Percentiles rank a stretch among this genome's conserved stretches.
phyloP scores from a whole-genome alignment of 2,888 invertebrate species.

The Scelioninae gen. 1 region DNA sequence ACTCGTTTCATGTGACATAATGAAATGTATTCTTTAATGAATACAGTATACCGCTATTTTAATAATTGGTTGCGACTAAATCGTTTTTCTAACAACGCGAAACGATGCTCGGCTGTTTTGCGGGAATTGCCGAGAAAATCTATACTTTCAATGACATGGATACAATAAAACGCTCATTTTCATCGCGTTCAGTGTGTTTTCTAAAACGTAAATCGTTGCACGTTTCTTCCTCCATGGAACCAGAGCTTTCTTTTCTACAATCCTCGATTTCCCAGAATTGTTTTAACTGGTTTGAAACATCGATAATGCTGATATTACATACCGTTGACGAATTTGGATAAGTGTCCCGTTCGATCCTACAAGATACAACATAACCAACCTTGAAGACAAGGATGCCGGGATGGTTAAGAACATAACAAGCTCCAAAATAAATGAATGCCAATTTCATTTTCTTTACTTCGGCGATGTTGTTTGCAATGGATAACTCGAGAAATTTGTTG shows the following conservation, averaged over 20 bases:
- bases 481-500: neutral
- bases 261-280: slow-evolving; percentile 33
- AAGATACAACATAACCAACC: slow-evolving; percentile 20
- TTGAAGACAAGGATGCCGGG: slow-evolving; percentile 16
- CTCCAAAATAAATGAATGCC: slow-evolving; percentile 40
- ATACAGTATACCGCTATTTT: slow-evolving; percentile 1
- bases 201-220: slow-evolving; percentile 21
- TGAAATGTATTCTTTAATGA: slow-evolving; percentile 18
- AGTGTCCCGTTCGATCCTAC: neutral
- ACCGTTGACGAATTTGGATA: neutral
- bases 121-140: slow-evolving; percentile 31
- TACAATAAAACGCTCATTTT: neutral
- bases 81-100: slow-evolving; percentile 9
- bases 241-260: neutral
- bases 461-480: neutral
- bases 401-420: slow-evolving; percentile 4
- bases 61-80: neutral
- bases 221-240: slow-evolving; percentile 12
- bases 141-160: neutral
- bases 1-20: slow-evolving; percentile 12
- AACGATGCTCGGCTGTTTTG: slow-evolving; percentile 5
- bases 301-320: slow-evolving; percentile 3
- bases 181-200: slow-evolving; percentile 1
- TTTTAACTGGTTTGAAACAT: slow-evolving; percentile 14
- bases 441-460: neutral